phyloP scores from a whole-genome alignment of 2,888 invertebrate species.

The Leucozona laternaria region DNA sequence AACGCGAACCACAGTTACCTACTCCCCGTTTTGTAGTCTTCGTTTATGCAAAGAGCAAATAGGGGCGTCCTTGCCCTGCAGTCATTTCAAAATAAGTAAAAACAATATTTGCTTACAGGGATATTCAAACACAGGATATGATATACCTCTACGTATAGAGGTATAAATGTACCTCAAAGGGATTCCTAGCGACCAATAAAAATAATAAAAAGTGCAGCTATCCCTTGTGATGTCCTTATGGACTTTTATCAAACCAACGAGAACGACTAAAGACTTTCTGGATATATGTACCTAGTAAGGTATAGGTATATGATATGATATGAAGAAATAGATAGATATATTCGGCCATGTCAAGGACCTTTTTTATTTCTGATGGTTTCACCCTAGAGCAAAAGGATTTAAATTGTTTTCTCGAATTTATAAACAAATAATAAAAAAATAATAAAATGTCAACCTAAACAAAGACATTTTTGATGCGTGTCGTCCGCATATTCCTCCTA shows the following conservation, averaged over 20 bases:
- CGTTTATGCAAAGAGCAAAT: conserved; percentile 20
- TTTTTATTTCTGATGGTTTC: conserved; percentile 1
- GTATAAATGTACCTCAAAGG: conserved; percentile 22
- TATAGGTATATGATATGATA: background rate
- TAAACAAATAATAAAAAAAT: conserved; percentile 41
- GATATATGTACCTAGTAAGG: too few relatives aligned
- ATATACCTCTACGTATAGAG: background rate
- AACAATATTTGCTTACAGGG: conserved; percentile 38
- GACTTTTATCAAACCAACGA: background rate
- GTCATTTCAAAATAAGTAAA: conserved; percentile 34
- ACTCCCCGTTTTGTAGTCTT: background rate
- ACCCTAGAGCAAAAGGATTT: conserved; percentile 55
- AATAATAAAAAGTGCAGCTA: conserved; percentile 56
- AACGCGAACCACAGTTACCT: conserved; percentile 44
- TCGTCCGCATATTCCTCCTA: background rate
- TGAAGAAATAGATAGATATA: conserved; percentile 45
- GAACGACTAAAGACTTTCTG: conserved; percentile 25
- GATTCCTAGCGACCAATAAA: conserved; percentile 45
- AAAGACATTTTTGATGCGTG: conserved; percentile 38
- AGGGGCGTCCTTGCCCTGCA: conserved; percentile 42
- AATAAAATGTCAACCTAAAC: conserved; percentile 39
- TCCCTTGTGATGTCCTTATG: conserved; percentile 23
- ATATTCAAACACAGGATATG: conserved; percentile 22
- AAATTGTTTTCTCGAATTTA: conserved; percentile 61
- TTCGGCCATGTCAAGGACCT: conserved; percentile 47